Conservation (phyloP, 2,888 invertebrate genomes). For the Drosophila lacicola region DNA sequence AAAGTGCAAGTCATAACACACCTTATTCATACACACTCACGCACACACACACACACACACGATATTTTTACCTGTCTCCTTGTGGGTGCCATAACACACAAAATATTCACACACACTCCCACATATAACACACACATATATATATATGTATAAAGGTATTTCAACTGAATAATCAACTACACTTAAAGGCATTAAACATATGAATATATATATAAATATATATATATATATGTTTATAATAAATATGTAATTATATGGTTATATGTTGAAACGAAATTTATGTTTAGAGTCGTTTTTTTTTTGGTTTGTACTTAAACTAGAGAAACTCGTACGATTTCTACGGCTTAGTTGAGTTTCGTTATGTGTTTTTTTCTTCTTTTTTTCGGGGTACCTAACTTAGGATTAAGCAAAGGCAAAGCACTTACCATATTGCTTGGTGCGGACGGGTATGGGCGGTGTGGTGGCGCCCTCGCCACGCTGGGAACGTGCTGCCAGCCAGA, state of each 20-base stretch:
- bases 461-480: conserved; percentile 97
- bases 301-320: conserved; percentile 61
- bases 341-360: conserved; percentile 52
- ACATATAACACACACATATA: conserved; percentile 21
- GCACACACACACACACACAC: conserved; percentile 12
- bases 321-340: conserved; percentile 66
- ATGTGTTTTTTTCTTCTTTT: conserved; percentile 7
- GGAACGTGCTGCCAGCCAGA: conserved; percentile 97
- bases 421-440: conserved; percentile 99
- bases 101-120: conserved; percentile 31
- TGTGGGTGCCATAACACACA: conserved; percentile 48
- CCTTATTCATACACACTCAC: conserved; percentile 12
- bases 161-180: conserved; percentile 68
- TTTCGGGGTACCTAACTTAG: conserved; percentile 53
- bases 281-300: conserved; percentile 24
- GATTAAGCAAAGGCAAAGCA: conserved; percentile 52
- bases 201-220: conserved; percentile 26
- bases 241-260: conserved; percentile 25
- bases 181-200: conserved; percentile 36
- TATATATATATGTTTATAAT: conserved; percentile 27
- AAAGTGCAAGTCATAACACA: conserved; percentile 54
- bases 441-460: conserved; percentile 96
- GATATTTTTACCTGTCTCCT: conserved; percentile 53
- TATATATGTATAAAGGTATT: conserved; percentile 24
- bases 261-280: conserved; percentile 41